Conservation (phyloP, 2,113 vertebrate species). For the Sterna hirundo region DNA sequence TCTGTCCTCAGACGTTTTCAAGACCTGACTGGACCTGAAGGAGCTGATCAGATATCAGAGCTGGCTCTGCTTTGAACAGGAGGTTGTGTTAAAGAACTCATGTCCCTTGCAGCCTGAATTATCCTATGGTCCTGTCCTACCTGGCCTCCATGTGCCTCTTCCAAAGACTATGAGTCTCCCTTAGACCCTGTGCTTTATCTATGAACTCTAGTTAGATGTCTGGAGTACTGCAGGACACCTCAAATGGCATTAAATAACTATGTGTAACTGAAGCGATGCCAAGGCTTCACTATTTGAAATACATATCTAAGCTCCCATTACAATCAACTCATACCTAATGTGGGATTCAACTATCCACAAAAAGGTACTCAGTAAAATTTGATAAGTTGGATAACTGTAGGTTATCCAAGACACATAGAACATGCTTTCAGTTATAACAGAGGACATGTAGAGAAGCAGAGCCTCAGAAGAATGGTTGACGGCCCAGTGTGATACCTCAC, state of each 20-base stretch:
- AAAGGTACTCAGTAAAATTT: background rate
- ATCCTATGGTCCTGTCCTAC: background rate
- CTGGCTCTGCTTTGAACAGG: background rate
- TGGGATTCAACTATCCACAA: background rate
- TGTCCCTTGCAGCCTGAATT: background rate
- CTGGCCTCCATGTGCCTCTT: background rate
- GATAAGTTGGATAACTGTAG: background rate
- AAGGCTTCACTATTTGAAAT: background rate
- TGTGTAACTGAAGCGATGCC: background rate
- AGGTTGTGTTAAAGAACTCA: background rate
- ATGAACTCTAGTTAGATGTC: background rate
- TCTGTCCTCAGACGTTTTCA: background rate
- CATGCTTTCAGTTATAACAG: background rate
- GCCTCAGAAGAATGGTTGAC: background rate
- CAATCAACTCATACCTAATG: background rate
- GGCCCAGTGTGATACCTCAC: background rate
- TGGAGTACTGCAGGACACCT: background rate
- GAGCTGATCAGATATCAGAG: accelerated
- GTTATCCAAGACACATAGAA: background rate
- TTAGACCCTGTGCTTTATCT: background rate
- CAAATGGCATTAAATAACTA: background rate
- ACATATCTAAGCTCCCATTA: background rate
- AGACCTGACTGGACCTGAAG: background rate
- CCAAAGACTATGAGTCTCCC: background rate
- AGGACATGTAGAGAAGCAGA: background rate